phyloP scores from a whole-genome alignment of 2,888 invertebrate species.

The Elmis aenea region DNA sequence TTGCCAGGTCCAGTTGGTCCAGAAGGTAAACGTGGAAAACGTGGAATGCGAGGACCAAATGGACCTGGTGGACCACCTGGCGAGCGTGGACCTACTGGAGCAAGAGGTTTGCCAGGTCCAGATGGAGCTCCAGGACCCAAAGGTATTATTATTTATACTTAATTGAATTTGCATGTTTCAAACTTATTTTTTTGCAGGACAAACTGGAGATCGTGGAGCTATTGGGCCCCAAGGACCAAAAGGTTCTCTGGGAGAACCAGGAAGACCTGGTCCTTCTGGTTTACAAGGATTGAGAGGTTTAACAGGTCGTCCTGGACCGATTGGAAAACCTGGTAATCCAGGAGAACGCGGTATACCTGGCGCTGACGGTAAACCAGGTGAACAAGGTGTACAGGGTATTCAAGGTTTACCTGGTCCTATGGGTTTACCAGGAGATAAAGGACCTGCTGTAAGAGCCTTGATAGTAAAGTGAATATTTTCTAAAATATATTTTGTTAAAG shows the following conservation, averaged over 20 bases:
- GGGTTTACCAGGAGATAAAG: slow-evolving; percentile 74
- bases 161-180: no score
- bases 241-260: slow-evolving; percentile 57
- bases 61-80: slow-evolving; percentile 69
- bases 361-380: slow-evolving; percentile 81
- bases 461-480: slow-evolving; percentile 3
- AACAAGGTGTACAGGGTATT: slow-evolving; percentile 72
- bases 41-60: slow-evolving; percentile 71
- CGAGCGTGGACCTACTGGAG: slow-evolving; percentile 64
- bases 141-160: slow-evolving; percentile 43
- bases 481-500: slow-evolving; percentile 40
- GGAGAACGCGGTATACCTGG: slow-evolving; percentile 74
- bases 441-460: slow-evolving; percentile 55
- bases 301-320: slow-evolving; percentile 64
- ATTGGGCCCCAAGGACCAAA: slow-evolving; percentile 61
- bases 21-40: slow-evolving; percentile 77
- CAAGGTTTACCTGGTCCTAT: slow-evolving; percentile 75
- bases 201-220: slow-evolving; percentile 65
- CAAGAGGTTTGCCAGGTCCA: slow-evolving; percentile 65
- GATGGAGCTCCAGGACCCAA: slow-evolving; percentile 74
- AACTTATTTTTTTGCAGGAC: slow-evolving; percentile 44
- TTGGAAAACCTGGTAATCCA: slow-evolving; percentile 64
- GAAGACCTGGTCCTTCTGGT: slow-evolving; percentile 56
- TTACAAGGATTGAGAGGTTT: slow-evolving; percentile 57
- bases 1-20: slow-evolving; percentile 68